Percentiles rank a stretch among this genome's conserved stretches.
Conservation (phyloP, 2,797 vertebrate genomes). For the Pachyuromys duprasi region DNA sequence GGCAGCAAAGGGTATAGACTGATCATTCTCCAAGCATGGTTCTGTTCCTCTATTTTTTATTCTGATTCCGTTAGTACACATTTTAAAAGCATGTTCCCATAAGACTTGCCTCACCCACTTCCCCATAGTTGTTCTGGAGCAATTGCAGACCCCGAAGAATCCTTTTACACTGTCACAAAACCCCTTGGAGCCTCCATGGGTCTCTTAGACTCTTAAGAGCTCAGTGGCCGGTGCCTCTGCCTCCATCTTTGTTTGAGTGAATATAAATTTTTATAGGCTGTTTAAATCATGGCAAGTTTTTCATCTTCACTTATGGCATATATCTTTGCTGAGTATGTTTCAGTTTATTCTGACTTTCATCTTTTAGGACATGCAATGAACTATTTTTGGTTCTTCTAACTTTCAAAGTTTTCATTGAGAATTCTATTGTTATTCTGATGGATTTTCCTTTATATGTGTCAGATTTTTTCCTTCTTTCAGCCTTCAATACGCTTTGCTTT, state of each 20-base stretch:
- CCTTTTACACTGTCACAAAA: not conserved
- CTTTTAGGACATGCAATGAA: not conserved
- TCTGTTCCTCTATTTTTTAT: not conserved
- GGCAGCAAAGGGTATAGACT: not conserved
- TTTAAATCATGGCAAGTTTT: not conserved
- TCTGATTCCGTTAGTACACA: not conserved
- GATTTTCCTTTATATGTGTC: not conserved
- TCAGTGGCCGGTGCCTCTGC: not conserved
- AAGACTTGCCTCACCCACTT: not conserved
- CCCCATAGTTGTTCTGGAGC: not conserved
- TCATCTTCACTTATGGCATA: not conserved
- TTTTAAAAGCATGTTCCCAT: not conserved
- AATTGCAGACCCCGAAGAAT: not conserved
- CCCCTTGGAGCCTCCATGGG: not conserved
- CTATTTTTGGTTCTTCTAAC: not conserved
- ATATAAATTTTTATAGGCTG: not conserved
- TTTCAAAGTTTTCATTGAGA: not conserved
- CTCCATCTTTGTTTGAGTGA: not conserved
- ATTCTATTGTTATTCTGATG: not conserved
- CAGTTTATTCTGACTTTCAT: not conserved
- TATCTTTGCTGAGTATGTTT: not conserved
- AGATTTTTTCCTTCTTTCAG: not conserved
- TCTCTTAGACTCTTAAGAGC: not conserved
- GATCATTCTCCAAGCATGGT: not conserved
- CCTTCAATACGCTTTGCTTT: not conserved